Percentiles rank a stretch among this genome's conserved stretches.
Evolutionary conservation across 2,113 vertebrate species (phyloP).

Genomic region (Scytalopus superciliaris): DNA sequence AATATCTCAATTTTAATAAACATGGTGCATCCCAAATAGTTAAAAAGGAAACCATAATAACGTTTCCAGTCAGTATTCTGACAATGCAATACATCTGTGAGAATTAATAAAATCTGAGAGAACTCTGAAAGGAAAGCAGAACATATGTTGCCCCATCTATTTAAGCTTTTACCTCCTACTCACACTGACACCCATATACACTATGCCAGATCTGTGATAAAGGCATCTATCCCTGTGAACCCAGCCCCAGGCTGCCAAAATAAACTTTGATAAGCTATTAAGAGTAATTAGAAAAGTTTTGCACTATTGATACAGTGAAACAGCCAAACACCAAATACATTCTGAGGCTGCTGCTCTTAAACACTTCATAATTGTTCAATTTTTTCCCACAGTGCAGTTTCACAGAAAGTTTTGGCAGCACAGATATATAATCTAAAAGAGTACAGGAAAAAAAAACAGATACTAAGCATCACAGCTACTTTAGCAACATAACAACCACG

Average conservation of each 20-base stretch:
- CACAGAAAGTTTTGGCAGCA: neutral
- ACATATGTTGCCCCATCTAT: neutral
- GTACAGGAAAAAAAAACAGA: neutral
- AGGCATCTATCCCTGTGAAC: neutral
- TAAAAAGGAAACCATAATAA: neutral
- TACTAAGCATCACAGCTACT: neutral
- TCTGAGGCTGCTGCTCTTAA: neutral
- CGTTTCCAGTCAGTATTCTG: neutral
- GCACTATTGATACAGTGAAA: neutral
- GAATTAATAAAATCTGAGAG: neutral
- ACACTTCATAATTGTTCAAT: neutral
- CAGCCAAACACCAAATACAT: neutral
- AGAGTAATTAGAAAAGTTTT: neutral
- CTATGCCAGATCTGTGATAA: neutral
- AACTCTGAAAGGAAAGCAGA: neutral
- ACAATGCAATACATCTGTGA: neutral
- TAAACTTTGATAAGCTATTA: neutral
- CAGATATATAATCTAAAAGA: neutral
- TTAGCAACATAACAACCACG: neutral
- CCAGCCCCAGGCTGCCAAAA: constrained; percentile 1
- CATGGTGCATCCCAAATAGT: neutral
- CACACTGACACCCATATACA: neutral
- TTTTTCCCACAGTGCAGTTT: neutral
- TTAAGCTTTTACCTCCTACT: constrained; percentile 27
- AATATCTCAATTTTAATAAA: neutral